Conservation (phyloP, 1,140 invertebrate species). For the Caenorhabditis tropicalis region DNA sequence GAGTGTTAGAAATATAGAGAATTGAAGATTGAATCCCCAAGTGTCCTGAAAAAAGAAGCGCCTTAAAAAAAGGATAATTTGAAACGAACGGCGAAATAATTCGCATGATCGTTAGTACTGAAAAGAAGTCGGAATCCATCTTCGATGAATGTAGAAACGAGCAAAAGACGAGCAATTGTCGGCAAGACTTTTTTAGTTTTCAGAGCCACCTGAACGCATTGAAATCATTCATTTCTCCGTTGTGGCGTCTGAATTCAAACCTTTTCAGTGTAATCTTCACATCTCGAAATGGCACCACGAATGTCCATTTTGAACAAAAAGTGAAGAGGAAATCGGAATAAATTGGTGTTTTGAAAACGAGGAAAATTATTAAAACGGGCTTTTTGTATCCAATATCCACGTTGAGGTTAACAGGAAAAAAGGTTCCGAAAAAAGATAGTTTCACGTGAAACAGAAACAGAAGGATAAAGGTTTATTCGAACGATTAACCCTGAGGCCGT, state of each 20-base stretch:
- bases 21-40: background rate
- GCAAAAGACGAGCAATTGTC: background rate
- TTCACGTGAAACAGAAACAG: too few species aligned
- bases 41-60: background rate
- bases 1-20: background rate
- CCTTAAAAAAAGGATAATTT: background rate
- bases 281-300: background rate
- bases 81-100: background rate
- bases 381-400: too few species aligned
- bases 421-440: too few species aligned
- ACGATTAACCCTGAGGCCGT: background rate
- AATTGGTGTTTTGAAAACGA: too few species aligned
- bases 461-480: too few species aligned
- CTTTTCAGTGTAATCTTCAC: constrained; percentile 8
- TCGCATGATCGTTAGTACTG: background rate
- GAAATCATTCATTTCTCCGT: background rate
- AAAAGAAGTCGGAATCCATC: background rate
- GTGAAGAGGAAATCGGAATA: too few species aligned
- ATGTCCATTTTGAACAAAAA: background rate
- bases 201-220: background rate
- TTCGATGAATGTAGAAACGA: background rate
- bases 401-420: too few species aligned
- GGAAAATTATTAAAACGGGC: too few species aligned
- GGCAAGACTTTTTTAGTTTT: background rate
- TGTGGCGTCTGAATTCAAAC: background rate